Percentiles rank a stretch among this genome's conserved stretches.
These are phyloP conservation scores for Gyps fulvus DNA, from an alignment of 2,113 vertebrate genomes.

Conservation along the genomic window DNA sequence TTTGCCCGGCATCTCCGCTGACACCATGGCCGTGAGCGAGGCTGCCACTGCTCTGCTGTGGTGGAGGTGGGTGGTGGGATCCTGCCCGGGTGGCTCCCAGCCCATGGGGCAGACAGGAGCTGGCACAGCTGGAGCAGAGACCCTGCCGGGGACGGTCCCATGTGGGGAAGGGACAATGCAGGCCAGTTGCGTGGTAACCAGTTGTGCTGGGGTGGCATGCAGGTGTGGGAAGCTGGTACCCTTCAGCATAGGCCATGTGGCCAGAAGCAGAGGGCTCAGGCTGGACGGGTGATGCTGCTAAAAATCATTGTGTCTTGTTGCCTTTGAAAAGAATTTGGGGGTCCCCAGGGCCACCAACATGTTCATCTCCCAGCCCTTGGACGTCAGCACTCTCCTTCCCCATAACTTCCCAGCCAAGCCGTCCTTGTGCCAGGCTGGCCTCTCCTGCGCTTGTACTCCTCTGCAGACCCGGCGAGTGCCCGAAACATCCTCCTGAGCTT, in stretches of 20 bases:
- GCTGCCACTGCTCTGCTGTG: neutral
- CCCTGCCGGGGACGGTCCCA: neutral
- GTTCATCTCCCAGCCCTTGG: neutral
- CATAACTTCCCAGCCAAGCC: neutral
- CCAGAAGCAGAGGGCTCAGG: neutral
- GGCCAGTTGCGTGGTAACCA: neutral
- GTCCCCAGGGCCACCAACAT: neutral
- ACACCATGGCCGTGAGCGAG: accelerated
- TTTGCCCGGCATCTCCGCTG: neutral
- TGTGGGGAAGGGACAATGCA: accelerated
- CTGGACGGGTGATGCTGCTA: neutral
- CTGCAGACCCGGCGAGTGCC: neutral
- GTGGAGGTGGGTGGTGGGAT: neutral
- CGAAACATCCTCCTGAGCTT: neutral
- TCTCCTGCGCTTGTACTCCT: accelerated
- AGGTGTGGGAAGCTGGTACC: too few relatives aligned
- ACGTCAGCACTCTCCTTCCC: neutral
- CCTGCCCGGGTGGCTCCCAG: neutral
- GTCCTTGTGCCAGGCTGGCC: neutral
- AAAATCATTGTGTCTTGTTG: neutral
- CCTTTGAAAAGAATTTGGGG: neutral
- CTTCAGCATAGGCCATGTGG: accelerated
- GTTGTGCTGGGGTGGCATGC: accelerated
- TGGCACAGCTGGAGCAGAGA: neutral
- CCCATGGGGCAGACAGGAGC: neutral